Conservation (phyloP, 2,888 invertebrate genomes). For the Mamestra brassicae region DNA sequence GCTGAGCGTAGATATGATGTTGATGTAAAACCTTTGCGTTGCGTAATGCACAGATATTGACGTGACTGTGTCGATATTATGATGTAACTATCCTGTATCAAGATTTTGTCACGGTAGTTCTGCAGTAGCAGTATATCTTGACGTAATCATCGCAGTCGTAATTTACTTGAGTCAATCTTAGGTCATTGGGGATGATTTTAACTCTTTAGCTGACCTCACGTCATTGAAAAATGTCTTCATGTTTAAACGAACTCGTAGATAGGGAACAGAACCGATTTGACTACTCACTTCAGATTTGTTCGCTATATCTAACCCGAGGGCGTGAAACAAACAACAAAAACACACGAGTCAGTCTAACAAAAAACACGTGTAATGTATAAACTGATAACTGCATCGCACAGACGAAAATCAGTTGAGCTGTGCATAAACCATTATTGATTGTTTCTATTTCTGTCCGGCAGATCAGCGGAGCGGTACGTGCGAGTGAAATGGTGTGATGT, state of each 20-base stretch:
- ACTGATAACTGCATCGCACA: constrained; percentile 32
- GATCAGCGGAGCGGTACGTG: constrained; percentile 95
- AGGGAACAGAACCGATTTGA: background rate
- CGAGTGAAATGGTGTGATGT: constrained; percentile 97
- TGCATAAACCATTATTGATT: constrained; percentile 62
- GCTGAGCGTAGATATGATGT: constrained; percentile 3
- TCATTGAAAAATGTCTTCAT: background rate
- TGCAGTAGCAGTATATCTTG: constrained; percentile 4
- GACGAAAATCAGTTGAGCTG: constrained; percentile 51
- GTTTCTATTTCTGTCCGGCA: constrained; percentile 79
- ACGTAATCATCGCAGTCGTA: background rate
- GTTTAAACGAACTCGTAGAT: background rate
- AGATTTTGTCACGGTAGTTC: constrained; percentile 26
- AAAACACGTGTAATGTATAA: constrained; percentile 18
- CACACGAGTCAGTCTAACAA: background rate
- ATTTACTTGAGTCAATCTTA: background rate
- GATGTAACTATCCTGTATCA: constrained; percentile 5
- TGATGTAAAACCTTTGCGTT: constrained; percentile 22
- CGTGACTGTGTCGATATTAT: constrained; percentile 23
- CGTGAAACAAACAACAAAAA: constrained; percentile 12
- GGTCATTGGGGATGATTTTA: background rate
- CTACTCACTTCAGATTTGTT: constrained; percentile 2
- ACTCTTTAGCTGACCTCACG: too few species aligned
- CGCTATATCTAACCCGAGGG: constrained; percentile 18
- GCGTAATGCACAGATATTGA: constrained; percentile 28